A percentile compares a stretch with the other conserved stretches of the same genome.
phyloP scores from a whole-genome alignment of 2,113 vertebrate genomes.

The Paramisgurnus dabryanus region DNA sequence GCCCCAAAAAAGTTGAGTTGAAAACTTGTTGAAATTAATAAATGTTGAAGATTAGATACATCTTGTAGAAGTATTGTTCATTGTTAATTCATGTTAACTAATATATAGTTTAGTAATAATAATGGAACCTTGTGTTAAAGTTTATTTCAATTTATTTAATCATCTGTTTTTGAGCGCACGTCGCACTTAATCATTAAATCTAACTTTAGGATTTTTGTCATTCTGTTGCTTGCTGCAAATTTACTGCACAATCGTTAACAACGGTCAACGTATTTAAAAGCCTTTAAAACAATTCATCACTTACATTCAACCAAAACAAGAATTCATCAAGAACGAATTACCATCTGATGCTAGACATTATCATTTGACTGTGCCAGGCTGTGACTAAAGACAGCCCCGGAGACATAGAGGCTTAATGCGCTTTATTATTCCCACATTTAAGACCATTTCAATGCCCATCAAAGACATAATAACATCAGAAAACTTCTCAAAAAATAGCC shows the following conservation, averaged over 20 bases:
- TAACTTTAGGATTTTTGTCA: background rate
- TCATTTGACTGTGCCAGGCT: constrained; percentile 38
- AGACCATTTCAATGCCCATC: constrained; percentile 22
- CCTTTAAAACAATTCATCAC: constrained; percentile 44
- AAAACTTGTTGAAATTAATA: too few species aligned
- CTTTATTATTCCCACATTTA: background rate
- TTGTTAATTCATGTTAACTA: too few species aligned
- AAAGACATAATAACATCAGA: constrained; percentile 30
- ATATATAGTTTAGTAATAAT: too few species aligned
- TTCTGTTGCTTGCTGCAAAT: background rate
- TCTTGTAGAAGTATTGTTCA: too few species aligned
- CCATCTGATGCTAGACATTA: constrained; percentile 43
- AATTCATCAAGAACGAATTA: constrained; percentile 48
- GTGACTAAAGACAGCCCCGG: constrained; percentile 46
- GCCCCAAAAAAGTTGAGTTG: too few species aligned
- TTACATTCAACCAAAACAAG: constrained; percentile 46
- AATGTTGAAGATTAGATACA: too few species aligned
- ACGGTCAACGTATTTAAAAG: constrained; percentile 19
- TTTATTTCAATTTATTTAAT: too few species aligned
- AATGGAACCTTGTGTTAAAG: too few species aligned
- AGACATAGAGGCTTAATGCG: constrained; percentile 40
- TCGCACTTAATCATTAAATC: background rate
- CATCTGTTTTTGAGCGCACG: background rate
- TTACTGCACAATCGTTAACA: background rate
- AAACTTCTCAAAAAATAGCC: constrained; percentile 11